Evolutionary conservation across 2,797 vertebrate genomes (phyloP), one percentile per base, ranked within the genome.

Genomic region (Cyclura pinguis): DNA sequence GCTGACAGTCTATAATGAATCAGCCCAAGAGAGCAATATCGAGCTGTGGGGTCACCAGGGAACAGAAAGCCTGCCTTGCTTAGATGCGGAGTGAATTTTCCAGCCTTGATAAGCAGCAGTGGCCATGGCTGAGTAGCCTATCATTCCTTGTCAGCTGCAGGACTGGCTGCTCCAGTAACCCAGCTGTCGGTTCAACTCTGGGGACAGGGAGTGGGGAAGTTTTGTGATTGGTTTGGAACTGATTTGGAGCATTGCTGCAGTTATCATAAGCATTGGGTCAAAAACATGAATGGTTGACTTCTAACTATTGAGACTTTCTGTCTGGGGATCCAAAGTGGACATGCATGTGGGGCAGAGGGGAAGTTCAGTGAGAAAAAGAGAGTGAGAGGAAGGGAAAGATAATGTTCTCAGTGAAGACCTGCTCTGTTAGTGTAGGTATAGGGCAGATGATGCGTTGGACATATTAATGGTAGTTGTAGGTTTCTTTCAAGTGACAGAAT

Each of bases 1-100:
- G 80, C 80, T 89, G 80, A 86, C 84, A 92, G 73, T 35, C 35
- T 89, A 57, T 89, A 87, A 89, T 59, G 88, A 87, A 86, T 78
- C 62, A 10, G 73, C 84, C 50, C 72, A 57, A 16, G 62, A 77
- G 88, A 89, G 80, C 80, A 83, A 78, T 86, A 38, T 77, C 52
- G 55, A 73, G 77, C 50, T 69, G 67, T 32, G 38, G 67, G 64
- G 52, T 74, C 90, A 88, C 83, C 47, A 62, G 52, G 69, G 76
- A 91, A 77, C 42, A 77, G 52, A 38, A 80, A n/a, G 73, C 35
- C 73, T 84, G 72, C 12, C 59, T 47, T 77, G 59, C 80, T 91
- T 73, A 69, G 80, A 78, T 47, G 80, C 32, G 80, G 82, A 91
- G 47, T 50, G 32, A 14, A 77, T 69, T 91, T 77, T 83, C 47